Conservation (phyloP, 2,797 vertebrate genomes). For the Numenius phaeopus region DNA sequence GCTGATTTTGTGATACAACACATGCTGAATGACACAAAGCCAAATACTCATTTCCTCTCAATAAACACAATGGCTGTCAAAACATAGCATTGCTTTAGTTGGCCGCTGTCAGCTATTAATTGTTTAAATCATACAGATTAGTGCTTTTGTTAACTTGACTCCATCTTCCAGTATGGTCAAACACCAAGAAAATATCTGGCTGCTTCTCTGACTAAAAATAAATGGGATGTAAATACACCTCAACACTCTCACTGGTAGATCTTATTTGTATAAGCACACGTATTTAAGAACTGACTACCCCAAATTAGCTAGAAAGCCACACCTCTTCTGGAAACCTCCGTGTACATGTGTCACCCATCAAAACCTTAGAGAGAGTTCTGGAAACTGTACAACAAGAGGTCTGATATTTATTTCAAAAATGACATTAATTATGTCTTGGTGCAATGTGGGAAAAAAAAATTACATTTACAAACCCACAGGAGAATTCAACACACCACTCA, state of each 20-base stretch:
- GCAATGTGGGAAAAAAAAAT: background rate
- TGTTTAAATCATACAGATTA: slow-evolving; percentile 18
- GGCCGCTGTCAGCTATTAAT: background rate
- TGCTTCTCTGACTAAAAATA: background rate
- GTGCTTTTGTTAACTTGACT: slow-evolving; percentile 15
- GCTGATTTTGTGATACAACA: background rate
- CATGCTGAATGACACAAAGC: background rate
- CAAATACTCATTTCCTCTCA: slow-evolving; percentile 5
- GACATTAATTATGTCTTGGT: slow-evolving; percentile 11
- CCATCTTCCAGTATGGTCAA: background rate
- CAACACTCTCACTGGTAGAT: background rate
- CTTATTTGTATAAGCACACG: background rate
- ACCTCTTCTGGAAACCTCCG: slow-evolving; percentile 1
- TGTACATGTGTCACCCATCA: background rate
- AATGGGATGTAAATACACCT: slow-evolving; percentile 16
- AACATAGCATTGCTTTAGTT: background rate
- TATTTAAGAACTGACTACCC: background rate
- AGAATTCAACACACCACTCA: slow-evolving; percentile 16
- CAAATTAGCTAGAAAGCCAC: background rate
- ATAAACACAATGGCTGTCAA: background rate
- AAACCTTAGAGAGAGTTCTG: background rate
- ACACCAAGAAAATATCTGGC: slow-evolving; percentile 17
- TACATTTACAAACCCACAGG: slow-evolving; percentile 34
- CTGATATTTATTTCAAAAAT: slow-evolving; percentile 34
- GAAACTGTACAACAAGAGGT: background rate